phyloP scores from a whole-genome alignment of 2,888 invertebrate species.

The Panzeria rudis region DNA sequence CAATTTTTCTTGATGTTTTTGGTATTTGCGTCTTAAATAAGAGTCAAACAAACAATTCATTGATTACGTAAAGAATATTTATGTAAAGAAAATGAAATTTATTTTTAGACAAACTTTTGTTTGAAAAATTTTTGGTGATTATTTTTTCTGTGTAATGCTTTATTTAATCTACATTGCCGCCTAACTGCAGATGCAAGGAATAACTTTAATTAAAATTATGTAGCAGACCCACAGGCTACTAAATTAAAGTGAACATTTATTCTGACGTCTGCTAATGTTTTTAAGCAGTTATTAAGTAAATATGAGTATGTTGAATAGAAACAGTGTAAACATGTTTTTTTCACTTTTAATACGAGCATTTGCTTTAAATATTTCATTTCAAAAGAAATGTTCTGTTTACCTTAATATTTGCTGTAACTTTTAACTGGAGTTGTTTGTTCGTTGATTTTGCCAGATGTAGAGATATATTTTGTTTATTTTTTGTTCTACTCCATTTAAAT shows the following conservation, averaged over 20 bases:
- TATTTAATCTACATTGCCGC: neutral
- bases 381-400: neutral
- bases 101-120: too few species aligned
- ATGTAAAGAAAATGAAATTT: too few species aligned
- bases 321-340: neutral
- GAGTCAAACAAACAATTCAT: too few species aligned
- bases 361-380: neutral
- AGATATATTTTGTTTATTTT: neutral
- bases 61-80: too few species aligned
- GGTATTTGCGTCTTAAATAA: too few species aligned
- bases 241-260: neutral
- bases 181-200: neutral
- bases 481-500: neutral
- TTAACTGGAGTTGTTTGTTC: neutral
- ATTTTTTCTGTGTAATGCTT: too few species aligned
- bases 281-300: neutral
- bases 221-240: neutral
- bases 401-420: neutral
- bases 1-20: too few species aligned
- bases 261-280: neutral
- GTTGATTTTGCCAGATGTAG: neutral
- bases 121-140: too few species aligned
- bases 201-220: slow-evolving; percentile 25
- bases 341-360: neutral
- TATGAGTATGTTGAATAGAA: neutral